These are phyloP conservation scores for Cydia fagiglandana DNA, from an alignment of 1,140 invertebrate species.

Conservation along the genomic window DNA sequence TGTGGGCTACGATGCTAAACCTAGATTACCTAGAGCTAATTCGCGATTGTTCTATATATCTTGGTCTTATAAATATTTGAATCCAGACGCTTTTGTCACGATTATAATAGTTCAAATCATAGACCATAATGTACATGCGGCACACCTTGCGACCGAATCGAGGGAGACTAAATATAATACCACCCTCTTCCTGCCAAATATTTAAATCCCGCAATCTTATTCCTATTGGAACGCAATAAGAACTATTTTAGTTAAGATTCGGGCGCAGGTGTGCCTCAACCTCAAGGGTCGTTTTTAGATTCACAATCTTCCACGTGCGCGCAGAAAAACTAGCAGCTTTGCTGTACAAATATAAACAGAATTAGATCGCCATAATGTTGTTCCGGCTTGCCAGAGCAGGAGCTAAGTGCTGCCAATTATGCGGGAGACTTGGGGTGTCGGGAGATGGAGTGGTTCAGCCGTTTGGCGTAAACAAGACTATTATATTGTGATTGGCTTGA, in stretches of 20 bases:
- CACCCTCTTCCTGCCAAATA: slow-evolving; percentile 31
- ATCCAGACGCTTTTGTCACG: neutral
- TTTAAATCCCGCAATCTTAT: neutral
- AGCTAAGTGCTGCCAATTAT: slow-evolving; percentile 27
- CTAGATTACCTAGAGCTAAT: neutral
- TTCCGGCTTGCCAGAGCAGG: slow-evolving; percentile 24
- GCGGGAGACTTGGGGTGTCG: neutral
- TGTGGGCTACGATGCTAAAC: neutral
- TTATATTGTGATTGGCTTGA: neutral
- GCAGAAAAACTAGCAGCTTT: slow-evolving; percentile 29
- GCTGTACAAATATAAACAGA: slow-evolving; percentile 31
- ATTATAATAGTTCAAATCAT: slow-evolving; percentile 27
- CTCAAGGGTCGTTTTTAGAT: slow-evolving; percentile 24
- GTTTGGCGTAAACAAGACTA: neutral
- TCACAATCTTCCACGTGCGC: slow-evolving; percentile 29
- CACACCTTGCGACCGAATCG: slow-evolving; percentile 21
- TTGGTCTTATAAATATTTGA: neutral
- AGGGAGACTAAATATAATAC: slow-evolving; percentile 30
- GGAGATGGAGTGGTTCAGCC: neutral
- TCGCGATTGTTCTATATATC: neutral
- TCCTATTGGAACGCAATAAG: slow-evolving; percentile 9
- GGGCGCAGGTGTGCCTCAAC: slow-evolving; percentile 27
- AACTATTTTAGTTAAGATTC: neutral
- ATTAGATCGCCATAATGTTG: slow-evolving; percentile 33
- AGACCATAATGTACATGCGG: slow-evolving; percentile 14